These are phyloP conservation scores for Odontomyia ornata DNA, from an alignment of 2,888 invertebrate genomes.

Conservation along the genomic window DNA sequence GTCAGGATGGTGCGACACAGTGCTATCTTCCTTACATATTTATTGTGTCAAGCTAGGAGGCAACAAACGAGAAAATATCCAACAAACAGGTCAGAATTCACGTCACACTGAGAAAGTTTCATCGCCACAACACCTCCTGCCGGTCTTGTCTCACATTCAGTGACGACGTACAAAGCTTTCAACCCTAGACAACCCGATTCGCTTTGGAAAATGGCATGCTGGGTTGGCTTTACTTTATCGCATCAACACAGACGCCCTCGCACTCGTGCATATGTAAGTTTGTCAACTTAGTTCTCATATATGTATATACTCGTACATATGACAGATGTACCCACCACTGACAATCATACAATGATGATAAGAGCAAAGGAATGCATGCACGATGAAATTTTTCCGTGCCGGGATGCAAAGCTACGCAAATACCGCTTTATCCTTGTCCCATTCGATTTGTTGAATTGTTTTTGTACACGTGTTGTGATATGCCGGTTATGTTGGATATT, in stretches of 20 bases:
- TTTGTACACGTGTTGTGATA: no score
- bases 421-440: neutral
- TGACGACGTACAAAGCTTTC: neutral
- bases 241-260: no score
- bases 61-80: neutral
- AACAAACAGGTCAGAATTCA: slow-evolving; percentile 12
- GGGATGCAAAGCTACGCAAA: neutral
- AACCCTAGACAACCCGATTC: neutral
- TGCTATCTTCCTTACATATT: neutral
- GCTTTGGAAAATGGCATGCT: neutral
- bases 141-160: neutral
- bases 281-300: no score
- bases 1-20: neutral
- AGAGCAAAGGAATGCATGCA: neutral
- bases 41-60: slow-evolving; percentile 5
- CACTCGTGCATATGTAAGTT: neutral
- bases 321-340: neutral
- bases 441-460: neutral
- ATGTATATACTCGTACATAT: neutral
- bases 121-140: neutral
- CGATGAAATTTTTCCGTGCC: neutral
- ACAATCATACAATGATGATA: neutral
- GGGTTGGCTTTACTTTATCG: neutral
- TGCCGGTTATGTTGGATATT: neutral
- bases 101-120: slow-evolving; percentile 8